Evolutionary conservation across 1,140 invertebrate species (phyloP).

Genomic region (Arion vulgaris): DNA sequence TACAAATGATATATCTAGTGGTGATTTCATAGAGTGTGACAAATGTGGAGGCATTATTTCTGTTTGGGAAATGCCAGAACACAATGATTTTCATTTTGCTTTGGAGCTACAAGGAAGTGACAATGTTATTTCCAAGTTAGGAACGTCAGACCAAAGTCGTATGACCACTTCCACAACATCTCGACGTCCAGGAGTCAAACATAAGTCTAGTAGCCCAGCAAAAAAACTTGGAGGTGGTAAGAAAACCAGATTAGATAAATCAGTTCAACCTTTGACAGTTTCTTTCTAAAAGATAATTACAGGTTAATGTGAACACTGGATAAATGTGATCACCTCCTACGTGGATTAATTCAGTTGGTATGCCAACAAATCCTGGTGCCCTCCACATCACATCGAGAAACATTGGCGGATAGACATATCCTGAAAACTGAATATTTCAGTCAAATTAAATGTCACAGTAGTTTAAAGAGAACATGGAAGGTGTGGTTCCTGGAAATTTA

Average conservation of each 20-base stretch:
- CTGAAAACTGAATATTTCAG: too few relatives aligned
- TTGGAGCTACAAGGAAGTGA: slow-evolving; percentile 62
- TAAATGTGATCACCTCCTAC: too few relatives aligned
- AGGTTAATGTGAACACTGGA: too few relatives aligned
- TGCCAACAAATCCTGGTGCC: too few relatives aligned
- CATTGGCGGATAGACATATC: too few relatives aligned
- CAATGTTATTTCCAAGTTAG: neutral
- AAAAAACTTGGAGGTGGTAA: neutral
- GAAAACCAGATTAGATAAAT: slow-evolving; percentile 16
- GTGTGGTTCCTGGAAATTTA: too few relatives aligned
- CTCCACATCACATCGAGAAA: too few relatives aligned
- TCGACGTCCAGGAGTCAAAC: neutral
- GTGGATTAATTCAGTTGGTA: too few relatives aligned
- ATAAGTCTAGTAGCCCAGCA: neutral
- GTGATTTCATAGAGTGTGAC: slow-evolving; percentile 63
- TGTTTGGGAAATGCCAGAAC: slow-evolving; percentile 72
- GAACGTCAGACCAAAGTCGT: neutral
- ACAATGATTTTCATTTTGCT: slow-evolving; percentile 73
- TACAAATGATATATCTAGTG: neutral
- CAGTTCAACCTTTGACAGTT: slow-evolving; percentile 30
- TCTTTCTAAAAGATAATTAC: slow-evolving; percentile 22
- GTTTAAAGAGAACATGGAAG: too few relatives aligned
- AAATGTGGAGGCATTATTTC: slow-evolving; percentile 67
- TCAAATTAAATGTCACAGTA: too few relatives aligned
- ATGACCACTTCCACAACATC: neutral